Base-by-base conservation (phyloP, 2,113 vertebrate genomes). In the Greenwoodochromis staneri region DNA sequence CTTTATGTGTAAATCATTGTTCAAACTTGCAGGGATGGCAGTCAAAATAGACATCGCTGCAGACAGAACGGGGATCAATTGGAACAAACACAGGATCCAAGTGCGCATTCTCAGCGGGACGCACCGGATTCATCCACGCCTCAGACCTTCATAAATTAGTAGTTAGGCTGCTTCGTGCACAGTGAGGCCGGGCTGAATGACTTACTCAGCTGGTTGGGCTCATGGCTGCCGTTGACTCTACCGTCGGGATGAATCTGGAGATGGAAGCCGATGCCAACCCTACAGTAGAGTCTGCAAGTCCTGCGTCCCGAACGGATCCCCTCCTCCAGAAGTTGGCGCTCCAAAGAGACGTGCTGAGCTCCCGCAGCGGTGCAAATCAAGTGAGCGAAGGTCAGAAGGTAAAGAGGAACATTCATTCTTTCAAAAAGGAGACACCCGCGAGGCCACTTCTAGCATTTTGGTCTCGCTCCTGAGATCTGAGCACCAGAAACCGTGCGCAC, bases 181-280 rank as follows among this genome's bases (percentile, higher is more conserved):
- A 13, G 31, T 14, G 78, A 69, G 27, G 51, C 38, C 27, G n/a
- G 34, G 5, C 31, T 55, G 63, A 45, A 59, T 10, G 88, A 98
- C 98, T 98, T 96, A 99, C 98, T 99, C 95, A 99, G 96, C 84
- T 94, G 96, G 92, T 94, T 97, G 86, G 97, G 97, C 92, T 97
- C 97, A 91, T 99, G 98, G 92, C 98, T 98, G 86, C 98, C 98
- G 94, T 98, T 99, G 87, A 99, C 98, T 95, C 96, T 97, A 91
- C 98, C 98, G 95, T 98, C 98, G 86, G 97, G 97, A 94, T 99
- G 98, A 93, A 99, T 97, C 97, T 99, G 98, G 63, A 99, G 97
- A 85, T 99, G 98, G 96, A 99, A 99, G 24, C 98, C 98, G 94
- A 99, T 99, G 95, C 98, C 98, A 86, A 98, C 98, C 91, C 98